Evolutionary conservation across 2,113 vertebrate species (phyloP).

Genomic region (rabbit (Oryctolagus cuniculus)): mOryCun1.1 NC_091433.1:98851501-98852000

Average conservation of each 20-base stretch:
- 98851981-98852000: constrained; percentile 33
- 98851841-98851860: constrained; percentile 61
- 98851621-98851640: constrained; percentile 7
- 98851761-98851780: not conserved
- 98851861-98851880: not conserved
- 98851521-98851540: too few species aligned
- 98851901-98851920: constrained; percentile 9
- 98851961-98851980: constrained; percentile 20
- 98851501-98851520: too few species aligned
- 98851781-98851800: not conserved
- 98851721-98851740: not conserved
- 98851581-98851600: too few species aligned
- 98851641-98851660: constrained; percentile 32
- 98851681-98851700: not conserved
- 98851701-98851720: too few species aligned
- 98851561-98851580: too few species aligned
- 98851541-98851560: too few species aligned
- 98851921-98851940: not conserved
- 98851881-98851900: constrained; percentile 45
- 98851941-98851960: constrained; percentile 9
- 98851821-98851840: constrained; percentile 29
- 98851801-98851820: constrained; percentile 28
- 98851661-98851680: not conserved
- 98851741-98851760: not conserved
- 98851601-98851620: too few species aligned